A percentile compares a stretch with the other conserved stretches of the same genome.
Conservation (phyloP, 1,140 invertebrate species). For the Linepithema humile region DNA sequence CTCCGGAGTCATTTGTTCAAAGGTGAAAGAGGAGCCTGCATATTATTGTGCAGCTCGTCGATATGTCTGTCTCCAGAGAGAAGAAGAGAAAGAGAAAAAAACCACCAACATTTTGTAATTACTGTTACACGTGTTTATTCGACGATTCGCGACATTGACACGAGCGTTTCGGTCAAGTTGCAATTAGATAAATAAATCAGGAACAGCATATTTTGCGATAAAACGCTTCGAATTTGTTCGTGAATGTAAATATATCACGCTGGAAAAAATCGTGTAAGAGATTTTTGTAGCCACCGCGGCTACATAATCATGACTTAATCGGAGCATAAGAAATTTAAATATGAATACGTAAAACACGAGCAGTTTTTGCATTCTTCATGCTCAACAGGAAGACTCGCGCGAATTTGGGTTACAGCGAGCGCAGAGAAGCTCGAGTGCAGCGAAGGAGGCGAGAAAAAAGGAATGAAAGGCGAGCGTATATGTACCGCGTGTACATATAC, state of each 20-base stretch:
- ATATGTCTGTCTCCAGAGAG: neutral
- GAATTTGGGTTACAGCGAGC: conserved; percentile 55
- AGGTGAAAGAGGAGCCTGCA: neutral
- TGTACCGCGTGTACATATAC: neutral
- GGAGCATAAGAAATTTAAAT: neutral
- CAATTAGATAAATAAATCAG: neutral
- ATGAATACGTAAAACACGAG: no score
- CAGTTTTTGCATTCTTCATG: conserved; percentile 28
- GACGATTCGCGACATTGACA: neutral
- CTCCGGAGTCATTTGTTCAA: neutral
- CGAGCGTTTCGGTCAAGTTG: neutral
- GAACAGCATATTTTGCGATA: neutral
- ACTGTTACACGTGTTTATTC: neutral
- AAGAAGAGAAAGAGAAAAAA: neutral
- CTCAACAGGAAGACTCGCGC: neutral
- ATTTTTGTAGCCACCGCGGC: neutral
- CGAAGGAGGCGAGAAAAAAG: neutral
- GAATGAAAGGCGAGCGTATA: neutral
- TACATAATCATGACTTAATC: neutral
- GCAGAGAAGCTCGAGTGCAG: neutral
- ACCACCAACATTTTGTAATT: no score
- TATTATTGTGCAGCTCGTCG: neutral
- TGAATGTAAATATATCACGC: neutral
- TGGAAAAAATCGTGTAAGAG: neutral
- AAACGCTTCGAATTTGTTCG: neutral